These are phyloP conservation scores for Dasysyrphus tricinctus DNA, from an alignment of 2,888 invertebrate genomes.

Conservation along the genomic window DNA sequence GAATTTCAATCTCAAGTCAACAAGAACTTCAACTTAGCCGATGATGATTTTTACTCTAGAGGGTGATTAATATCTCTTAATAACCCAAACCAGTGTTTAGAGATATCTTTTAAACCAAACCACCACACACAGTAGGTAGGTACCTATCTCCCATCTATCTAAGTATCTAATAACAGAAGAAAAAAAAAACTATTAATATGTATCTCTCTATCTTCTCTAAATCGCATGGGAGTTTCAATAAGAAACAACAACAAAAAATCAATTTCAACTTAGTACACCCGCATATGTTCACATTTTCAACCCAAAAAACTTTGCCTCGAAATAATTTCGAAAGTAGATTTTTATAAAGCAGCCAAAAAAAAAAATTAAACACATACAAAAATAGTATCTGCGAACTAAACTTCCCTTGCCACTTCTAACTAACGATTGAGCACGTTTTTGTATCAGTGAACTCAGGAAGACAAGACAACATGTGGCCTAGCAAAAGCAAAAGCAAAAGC, in stretches of 20 bases:
- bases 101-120: slow-evolving; percentile 30
- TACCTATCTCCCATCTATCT: neutral
- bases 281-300: slow-evolving; percentile 72
- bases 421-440: slow-evolving; percentile 73
- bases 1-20: slow-evolving; percentile 61
- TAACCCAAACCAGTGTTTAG: slow-evolving; percentile 29
- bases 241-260: slow-evolving; percentile 44
- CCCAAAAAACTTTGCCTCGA: slow-evolving; percentile 31
- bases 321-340: slow-evolving; percentile 15
- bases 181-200: slow-evolving; percentile 40
- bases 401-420: slow-evolving; percentile 57
- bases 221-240: slow-evolving; percentile 56
- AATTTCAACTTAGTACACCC: slow-evolving; percentile 69
- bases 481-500: slow-evolving; percentile 7
- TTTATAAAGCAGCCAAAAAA: neutral
- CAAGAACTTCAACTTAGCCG: slow-evolving; percentile 40
- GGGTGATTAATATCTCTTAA: slow-evolving; percentile 74
- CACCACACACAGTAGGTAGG: neutral
- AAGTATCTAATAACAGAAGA: neutral
- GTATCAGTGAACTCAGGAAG: slow-evolving; percentile 59
- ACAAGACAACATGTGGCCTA: slow-evolving; percentile 66
- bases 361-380: slow-evolving; percentile 17
- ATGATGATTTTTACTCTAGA: slow-evolving; percentile 44
- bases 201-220: slow-evolving; percentile 5
- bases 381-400: slow-evolving; percentile 31